Conservation (phyloP, 2,113 vertebrate species). For the Cathartes aura region DNA sequence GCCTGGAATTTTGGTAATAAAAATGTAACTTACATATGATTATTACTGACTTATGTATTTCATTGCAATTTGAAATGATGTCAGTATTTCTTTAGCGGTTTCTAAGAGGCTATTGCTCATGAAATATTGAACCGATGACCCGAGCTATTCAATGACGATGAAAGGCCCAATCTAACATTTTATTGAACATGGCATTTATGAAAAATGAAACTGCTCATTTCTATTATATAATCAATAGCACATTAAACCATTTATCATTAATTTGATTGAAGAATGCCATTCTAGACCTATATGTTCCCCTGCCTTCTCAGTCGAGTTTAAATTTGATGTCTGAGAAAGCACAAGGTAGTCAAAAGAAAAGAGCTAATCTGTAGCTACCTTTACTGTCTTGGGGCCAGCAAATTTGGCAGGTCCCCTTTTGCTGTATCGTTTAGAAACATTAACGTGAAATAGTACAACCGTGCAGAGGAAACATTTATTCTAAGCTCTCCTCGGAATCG, state of each 20-base stretch:
- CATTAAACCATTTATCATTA: constrained; percentile 73
- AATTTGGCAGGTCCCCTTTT: neutral
- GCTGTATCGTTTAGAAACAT: neutral
- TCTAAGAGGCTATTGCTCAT: constrained; percentile 52
- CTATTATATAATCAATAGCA: constrained; percentile 76
- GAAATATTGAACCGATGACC: constrained; percentile 67
- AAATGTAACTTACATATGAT: neutral
- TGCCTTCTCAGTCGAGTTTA: constrained; percentile 18
- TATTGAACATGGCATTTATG: constrained; percentile 73
- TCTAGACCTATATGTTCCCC: neutral
- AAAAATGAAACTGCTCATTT: constrained; percentile 72
- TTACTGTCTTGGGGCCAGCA: neutral
- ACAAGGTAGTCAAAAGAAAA: neutral
- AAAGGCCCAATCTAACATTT: constrained; percentile 71
- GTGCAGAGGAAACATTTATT: neutral
- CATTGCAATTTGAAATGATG: constrained; percentile 38
- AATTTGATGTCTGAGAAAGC: constrained; percentile 20
- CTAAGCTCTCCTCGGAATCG: neutral
- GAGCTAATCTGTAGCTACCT: neutral
- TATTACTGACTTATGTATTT: constrained; percentile 28
- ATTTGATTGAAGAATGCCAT: constrained; percentile 60
- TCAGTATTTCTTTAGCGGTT: constrained; percentile 21
- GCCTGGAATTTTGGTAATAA: constrained; percentile 19
- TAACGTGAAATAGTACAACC: neutral
- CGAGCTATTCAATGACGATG: constrained; percentile 62